Evolutionary conservation across 2,888 invertebrate genomes (phyloP), one percentile per base, ranked within the genome.

Genomic region (Gerris lacustris): DNA sequence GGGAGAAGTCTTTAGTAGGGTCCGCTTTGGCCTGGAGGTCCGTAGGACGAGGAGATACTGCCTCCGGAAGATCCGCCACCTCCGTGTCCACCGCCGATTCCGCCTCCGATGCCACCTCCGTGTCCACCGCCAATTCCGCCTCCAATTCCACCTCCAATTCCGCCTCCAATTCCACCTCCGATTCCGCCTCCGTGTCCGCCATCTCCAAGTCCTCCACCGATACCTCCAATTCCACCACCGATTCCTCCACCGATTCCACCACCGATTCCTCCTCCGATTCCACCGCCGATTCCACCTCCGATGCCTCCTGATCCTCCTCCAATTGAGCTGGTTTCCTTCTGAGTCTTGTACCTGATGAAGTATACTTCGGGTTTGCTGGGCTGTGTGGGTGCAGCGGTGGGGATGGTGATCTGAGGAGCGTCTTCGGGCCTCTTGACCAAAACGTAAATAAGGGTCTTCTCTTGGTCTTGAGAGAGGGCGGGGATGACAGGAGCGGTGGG

Each of bases 301-400:
- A 31, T 44, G 4, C 67, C 67, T 15, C 7, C 44, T 15, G 5
- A 4, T 2, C 44, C 45, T 1, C 80, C 81, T 45, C 81, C 79
- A 67, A 81, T 80, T 69, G 81, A 81, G 71, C 80, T 72, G 62
- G 75, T 76, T 72, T 79, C 78, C 75, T 79, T 78, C 82, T 88
- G 88, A 73, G 88, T 87, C 83, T 88, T 89, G 85, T 90, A 90
- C 76, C 88, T 86, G 86, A 90, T 92, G 86, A 92, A 92, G 86
- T 92, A 92, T 71, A 92, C 92, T 83, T 92, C 92, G 71, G 92
- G 92, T 83, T 93, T 92, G 80, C 89, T 87, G 75, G 92, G 92
- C 78, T 90, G 90, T 69, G 92, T 92, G 68, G 92, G 91, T 2
- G 87, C 86, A 15, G 88, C 84, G 15, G 89, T 86, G 67, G 91